Conservation (phyloP, 2,888 invertebrate genomes). For the Himalopsyche kuldschensis region DNA sequence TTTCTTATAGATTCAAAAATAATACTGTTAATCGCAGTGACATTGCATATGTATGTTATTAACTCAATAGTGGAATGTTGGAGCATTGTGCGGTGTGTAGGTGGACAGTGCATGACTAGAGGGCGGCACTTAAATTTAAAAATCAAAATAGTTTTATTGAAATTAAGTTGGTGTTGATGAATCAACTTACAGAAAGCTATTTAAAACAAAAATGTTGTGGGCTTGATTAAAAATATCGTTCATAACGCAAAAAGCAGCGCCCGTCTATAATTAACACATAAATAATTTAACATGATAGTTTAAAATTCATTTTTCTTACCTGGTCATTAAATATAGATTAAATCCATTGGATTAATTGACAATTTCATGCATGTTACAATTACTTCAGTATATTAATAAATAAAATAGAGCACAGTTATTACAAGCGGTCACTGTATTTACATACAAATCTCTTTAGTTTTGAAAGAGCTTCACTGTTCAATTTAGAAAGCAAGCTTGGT, state of each 20-base stretch:
- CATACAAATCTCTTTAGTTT: not conserved
- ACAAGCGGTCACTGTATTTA: not conserved
- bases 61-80: not conserved
- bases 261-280: not conserved
- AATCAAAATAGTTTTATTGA: not conserved
- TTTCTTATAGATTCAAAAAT: no score
- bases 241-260: not conserved
- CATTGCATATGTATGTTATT: not conserved
- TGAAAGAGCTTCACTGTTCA: no score
- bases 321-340: not conserved
- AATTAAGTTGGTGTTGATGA: not conserved
- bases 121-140: not conserved
- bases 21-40: not conserved
- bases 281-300: not conserved
- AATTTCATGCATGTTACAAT: not conserved
- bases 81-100: not conserved
- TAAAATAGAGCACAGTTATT: not conserved
- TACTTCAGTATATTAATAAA: not conserved
- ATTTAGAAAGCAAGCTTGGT: no score
- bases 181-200: not conserved
- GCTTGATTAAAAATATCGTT: not conserved
- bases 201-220: not conserved
- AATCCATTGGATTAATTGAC: not conserved
- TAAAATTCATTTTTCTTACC: not conserved
- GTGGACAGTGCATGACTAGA: not conserved